Evolutionary conservation across 2,888 invertebrate genomes (phyloP).

Genomic region (Emesis furor): DNA sequence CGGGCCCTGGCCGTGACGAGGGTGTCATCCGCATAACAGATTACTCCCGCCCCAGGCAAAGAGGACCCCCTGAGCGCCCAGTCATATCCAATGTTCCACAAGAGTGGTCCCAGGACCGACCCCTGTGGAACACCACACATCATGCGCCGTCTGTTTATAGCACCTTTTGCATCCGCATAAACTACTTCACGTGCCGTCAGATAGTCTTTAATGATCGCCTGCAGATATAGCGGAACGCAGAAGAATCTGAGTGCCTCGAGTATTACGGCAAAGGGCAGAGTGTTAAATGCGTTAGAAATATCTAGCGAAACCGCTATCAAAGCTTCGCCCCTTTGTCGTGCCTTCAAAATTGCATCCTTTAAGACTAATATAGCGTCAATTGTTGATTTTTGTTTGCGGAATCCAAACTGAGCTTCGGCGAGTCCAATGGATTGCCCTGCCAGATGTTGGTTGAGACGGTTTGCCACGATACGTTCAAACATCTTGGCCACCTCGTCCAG

Average conservation of each 20-base stretch:
- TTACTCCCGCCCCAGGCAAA: constrained; percentile 26
- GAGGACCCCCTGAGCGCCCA: constrained; percentile 43
- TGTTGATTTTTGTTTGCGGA: too few relatives aligned
- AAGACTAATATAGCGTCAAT: too few relatives aligned
- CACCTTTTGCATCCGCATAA: not conserved
- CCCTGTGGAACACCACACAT: too few relatives aligned
- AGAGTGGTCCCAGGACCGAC: too few relatives aligned
- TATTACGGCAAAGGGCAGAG: not conserved
- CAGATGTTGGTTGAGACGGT: too few relatives aligned
- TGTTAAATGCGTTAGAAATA: not conserved
- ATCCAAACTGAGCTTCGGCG: too few relatives aligned
- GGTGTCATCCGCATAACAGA: constrained; percentile 41
- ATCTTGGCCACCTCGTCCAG: not conserved
- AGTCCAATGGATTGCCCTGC: too few relatives aligned
- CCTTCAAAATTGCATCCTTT: too few relatives aligned
- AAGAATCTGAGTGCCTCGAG: not conserved
- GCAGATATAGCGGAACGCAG: not conserved
- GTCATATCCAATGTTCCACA: constrained; percentile 37
- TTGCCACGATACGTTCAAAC: too few relatives aligned
- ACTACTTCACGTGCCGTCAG: not conserved
- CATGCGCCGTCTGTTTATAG: not conserved
- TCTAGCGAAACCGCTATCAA: not conserved
- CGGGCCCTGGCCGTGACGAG: not conserved
- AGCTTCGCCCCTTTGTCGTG: not conserved
- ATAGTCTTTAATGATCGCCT: not conserved